Conservation (phyloP, 2,888 invertebrate genomes). For the Brachycybe producta region DNA sequence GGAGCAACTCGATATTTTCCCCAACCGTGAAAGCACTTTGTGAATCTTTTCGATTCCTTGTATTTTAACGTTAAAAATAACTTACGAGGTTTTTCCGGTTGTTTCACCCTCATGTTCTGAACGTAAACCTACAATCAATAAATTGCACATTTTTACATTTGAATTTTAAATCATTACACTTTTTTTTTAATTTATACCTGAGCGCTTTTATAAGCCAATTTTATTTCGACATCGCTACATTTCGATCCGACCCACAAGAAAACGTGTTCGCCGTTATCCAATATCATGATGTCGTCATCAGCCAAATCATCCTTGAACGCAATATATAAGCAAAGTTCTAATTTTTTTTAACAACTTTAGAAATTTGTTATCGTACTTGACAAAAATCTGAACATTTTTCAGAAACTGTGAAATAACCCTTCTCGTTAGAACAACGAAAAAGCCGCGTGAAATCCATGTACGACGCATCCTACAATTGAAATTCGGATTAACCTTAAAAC, state of each 20-base stretch:
- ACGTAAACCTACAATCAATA: conserved; percentile 68
- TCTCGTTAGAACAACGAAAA: conserved; percentile 97
- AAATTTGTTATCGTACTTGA: conserved; percentile 47
- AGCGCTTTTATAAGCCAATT: conserved; percentile 94
- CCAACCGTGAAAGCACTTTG: conserved; percentile 99
- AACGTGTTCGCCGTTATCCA: conserved; percentile 95
- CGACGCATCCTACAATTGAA: conserved; percentile 49
- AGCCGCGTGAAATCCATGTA: conserved; percentile 87
- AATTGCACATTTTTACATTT: neutral
- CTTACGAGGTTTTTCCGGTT: conserved; percentile 79
- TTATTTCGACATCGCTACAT: conserved; percentile 97
- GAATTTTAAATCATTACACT: neutral
- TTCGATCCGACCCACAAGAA: conserved; percentile 95
- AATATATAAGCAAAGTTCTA: conserved; percentile 1
- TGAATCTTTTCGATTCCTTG: conserved; percentile 87
- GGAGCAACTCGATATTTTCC: conserved; percentile 70
- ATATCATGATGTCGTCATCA: conserved; percentile 98
- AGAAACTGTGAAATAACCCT: conserved; percentile 96
- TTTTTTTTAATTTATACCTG: conserved; percentile 48
- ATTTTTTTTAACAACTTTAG: neutral
- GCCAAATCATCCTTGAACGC: conserved; percentile 84
- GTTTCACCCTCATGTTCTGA: conserved; percentile 89
- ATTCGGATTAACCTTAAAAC: neutral
- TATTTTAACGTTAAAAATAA: conserved; percentile 88
- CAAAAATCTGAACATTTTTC: conserved; percentile 98